A percentile compares a stretch with the other conserved stretches of the same genome.
Evolutionary conservation across 1,140 invertebrate genomes (phyloP).

Genomic region (Sitophilus oryzae): DNA sequence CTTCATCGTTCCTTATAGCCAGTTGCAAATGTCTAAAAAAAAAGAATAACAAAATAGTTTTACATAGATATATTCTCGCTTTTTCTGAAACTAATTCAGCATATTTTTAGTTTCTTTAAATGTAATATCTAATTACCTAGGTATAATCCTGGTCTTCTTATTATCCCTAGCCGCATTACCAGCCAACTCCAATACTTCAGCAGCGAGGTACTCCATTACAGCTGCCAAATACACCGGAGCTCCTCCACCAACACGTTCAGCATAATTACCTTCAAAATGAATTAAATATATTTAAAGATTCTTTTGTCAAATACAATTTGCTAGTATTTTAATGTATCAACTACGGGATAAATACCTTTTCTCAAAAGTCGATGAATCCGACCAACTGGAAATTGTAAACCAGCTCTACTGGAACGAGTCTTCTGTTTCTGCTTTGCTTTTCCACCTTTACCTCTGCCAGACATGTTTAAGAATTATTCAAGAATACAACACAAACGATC

Average conservation of each 20-base stretch:
- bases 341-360: slow-evolving; percentile 39
- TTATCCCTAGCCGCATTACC: slow-evolving; percentile 69
- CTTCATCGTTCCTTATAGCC: slow-evolving; percentile 81
- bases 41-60: background rate
- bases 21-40: slow-evolving; percentile 60
- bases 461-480: slow-evolving; percentile 40
- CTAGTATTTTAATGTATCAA: background rate
- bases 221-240: slow-evolving; percentile 67
- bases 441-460: slow-evolving; percentile 55
- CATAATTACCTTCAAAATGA: slow-evolving; percentile 54
- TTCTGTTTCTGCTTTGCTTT: slow-evolving; percentile 50
- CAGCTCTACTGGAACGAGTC: slow-evolving; percentile 47
- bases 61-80: background rate
- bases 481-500: background rate
- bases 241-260: slow-evolving; percentile 62
- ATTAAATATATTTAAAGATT: background rate
- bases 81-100: background rate
- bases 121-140: slow-evolving; percentile 45
- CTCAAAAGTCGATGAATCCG: slow-evolving; percentile 62
- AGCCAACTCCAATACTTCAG: slow-evolving; percentile 66
- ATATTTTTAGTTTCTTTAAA: background rate
- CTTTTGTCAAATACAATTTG: background rate
- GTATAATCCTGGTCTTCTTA: slow-evolving; percentile 64
- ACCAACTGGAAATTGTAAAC: slow-evolving; percentile 66
- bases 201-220: slow-evolving; percentile 56